Percentiles rank a stretch among this genome's conserved stretches.
These are phyloP conservation scores for Eidolon helvum DNA, from an alignment of 2,113 vertebrate genomes.

Conservation along the genomic window DNA sequence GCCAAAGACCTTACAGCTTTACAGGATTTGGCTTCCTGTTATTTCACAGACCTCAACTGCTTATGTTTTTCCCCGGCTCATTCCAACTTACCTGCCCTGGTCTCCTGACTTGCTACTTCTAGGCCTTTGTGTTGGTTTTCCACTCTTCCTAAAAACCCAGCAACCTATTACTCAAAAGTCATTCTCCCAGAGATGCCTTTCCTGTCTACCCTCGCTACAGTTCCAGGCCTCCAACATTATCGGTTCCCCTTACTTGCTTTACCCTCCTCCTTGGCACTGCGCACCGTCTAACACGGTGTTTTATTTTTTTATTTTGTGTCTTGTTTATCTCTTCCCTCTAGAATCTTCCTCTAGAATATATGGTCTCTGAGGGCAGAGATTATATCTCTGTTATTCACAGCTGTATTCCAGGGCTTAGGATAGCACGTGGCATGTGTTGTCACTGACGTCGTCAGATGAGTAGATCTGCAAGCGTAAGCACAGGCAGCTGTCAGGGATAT, in stretches of 20 bases:
- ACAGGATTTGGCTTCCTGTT: background rate
- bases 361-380: background rate
- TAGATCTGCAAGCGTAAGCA: too few relatives aligned
- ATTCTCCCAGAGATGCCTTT: background rate
- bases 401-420: background rate
- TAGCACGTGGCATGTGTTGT: background rate
- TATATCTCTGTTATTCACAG: background rate
- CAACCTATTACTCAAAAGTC: background rate
- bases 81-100: background rate
- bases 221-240: background rate
- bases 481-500: background rate
- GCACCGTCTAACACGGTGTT: background rate
- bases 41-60: background rate
- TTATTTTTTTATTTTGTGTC: background rate
- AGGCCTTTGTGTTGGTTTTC: background rate
- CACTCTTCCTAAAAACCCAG: background rate
- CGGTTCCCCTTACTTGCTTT: background rate
- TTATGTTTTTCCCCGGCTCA: background rate
- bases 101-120: background rate
- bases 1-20: background rate
- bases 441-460: background rate
- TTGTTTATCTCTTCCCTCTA: background rate
- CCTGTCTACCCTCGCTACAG: background rate
- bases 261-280: background rate
- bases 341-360: background rate